These are phyloP conservation scores for Spodoptera picta DNA, from an alignment of 2,888 invertebrate genomes.

Conservation along the genomic window DNA sequence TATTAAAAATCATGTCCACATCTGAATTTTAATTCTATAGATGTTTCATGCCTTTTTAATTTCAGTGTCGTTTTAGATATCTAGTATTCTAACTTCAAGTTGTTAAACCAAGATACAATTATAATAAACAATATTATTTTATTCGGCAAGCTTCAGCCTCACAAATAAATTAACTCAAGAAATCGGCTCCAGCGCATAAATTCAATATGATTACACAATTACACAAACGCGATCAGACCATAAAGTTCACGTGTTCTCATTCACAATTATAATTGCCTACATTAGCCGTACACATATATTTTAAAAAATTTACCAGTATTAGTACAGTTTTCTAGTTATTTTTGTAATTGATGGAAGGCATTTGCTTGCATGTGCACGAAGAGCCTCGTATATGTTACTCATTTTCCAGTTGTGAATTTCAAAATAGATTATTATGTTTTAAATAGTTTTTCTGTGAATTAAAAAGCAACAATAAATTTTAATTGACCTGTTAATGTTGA, in stretches of 20 bases:
- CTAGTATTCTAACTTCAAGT: too few relatives aligned
- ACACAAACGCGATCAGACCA: constrained; percentile 36
- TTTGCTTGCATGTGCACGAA: constrained; percentile 66
- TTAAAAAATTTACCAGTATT: constrained; percentile 43
- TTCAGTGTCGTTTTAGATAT: too few relatives aligned
- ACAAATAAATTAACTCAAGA: constrained; percentile 21
- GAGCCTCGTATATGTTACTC: constrained; percentile 41
- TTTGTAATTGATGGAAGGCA: constrained; percentile 66
- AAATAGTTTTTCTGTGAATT: constrained; percentile 24
- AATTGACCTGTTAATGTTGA: not conserved
- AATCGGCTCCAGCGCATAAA: constrained; percentile 22
- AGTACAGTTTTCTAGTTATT: constrained; percentile 59
- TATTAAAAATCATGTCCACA: too few relatives aligned
- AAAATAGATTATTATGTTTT: constrained; percentile 22
- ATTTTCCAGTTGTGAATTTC: constrained; percentile 39
- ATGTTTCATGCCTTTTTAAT: too few relatives aligned
- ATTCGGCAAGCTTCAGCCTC: not conserved
- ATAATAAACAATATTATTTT: too few relatives aligned
- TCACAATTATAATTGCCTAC: constrained; percentile 45
- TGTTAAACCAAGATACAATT: too few relatives aligned
- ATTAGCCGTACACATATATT: constrained; percentile 49
- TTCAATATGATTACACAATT: constrained; percentile 43
- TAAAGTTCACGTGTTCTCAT: constrained; percentile 45
- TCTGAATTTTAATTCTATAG: too few relatives aligned
- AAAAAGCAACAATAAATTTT: not conserved